phyloP scores from a whole-genome alignment of 2,888 invertebrate genomes.

The Thereva nobilitata region DNA sequence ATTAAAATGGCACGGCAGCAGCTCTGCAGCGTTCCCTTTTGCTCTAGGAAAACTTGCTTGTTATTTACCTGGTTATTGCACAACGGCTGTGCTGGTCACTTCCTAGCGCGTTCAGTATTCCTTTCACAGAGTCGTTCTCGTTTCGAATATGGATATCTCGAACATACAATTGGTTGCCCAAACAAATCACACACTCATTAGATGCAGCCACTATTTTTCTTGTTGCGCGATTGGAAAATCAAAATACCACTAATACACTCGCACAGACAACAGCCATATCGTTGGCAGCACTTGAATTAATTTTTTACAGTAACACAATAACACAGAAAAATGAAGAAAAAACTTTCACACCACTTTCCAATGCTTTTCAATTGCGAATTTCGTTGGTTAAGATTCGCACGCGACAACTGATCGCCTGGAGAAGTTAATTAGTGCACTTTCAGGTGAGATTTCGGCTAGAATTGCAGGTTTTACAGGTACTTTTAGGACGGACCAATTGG shows the following conservation, averaged over 20 bases:
- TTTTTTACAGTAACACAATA: slow-evolving; percentile 15
- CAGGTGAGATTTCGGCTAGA: not conserved
- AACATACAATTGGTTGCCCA: slow-evolving; percentile 11
- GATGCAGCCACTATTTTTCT: slow-evolving; percentile 1
- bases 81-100: slow-evolving; percentile 7
- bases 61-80: slow-evolving; percentile 4
- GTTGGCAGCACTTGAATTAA: slow-evolving; percentile 17
- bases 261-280: not conserved
- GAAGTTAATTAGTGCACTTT: too few relatives aligned
- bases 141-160: slow-evolving; percentile 9
- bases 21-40: too few relatives aligned
- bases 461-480: not conserved
- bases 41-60: too few relatives aligned
- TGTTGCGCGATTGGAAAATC: slow-evolving; percentile 1
- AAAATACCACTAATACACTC: slow-evolving; percentile 23
- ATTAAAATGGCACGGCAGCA: too few relatives aligned
- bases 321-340: slow-evolving; percentile 10
- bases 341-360: slow-evolving; percentile 23
- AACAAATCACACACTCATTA: not conserved
- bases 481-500: not conserved
- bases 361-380: not conserved
- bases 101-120: slow-evolving; percentile 12
- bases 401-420: too few relatives aligned
- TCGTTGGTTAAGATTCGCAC: too few relatives aligned
- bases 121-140: slow-evolving; percentile 13